Evolutionary conservation across 1,140 invertebrate genomes (phyloP).

Genomic region (Hyles vespertilio): DNA sequence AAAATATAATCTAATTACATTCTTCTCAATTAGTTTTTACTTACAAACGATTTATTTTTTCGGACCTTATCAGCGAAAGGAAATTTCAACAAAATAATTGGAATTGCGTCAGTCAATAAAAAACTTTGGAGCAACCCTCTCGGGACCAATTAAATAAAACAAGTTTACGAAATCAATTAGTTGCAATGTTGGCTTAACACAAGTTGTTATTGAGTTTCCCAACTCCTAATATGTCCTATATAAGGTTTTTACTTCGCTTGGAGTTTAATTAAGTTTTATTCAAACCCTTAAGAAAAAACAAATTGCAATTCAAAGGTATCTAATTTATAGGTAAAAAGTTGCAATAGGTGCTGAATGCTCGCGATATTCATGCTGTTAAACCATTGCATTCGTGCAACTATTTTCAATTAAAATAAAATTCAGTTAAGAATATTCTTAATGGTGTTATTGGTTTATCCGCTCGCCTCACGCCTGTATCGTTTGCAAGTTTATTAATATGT

Average conservation of each 20-base stretch:
- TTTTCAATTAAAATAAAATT: too few relatives aligned
- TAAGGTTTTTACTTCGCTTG: constrained; percentile 20
- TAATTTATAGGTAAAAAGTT: background rate
- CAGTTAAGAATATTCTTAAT: too few relatives aligned
- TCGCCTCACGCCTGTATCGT: too few relatives aligned
- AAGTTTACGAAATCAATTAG: constrained; percentile 59
- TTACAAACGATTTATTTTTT: too few relatives aligned
- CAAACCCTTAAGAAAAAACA: background rate
- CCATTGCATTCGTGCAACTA: too few relatives aligned
- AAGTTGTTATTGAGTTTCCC: constrained; percentile 50
- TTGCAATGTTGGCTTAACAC: constrained; percentile 47
- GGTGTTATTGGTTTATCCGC: too few relatives aligned
- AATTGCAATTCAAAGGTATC: background rate
- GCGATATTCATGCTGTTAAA: too few relatives aligned
- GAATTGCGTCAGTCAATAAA: constrained; percentile 37
- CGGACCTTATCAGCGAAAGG: background rate
- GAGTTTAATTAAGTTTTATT: constrained; percentile 13
- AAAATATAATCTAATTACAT: too few relatives aligned
- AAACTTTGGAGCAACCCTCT: constrained; percentile 29
- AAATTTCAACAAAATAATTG: constrained; percentile 25
- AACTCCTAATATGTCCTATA: constrained; percentile 34
- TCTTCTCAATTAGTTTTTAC: too few relatives aligned
- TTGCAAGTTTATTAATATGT: too few relatives aligned
- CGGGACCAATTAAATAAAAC: constrained; percentile 55
- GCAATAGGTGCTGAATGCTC: background rate